Base-by-base conservation (phyloP, 2,888 invertebrate genomes). In the Mythimna ferrago region DNA sequence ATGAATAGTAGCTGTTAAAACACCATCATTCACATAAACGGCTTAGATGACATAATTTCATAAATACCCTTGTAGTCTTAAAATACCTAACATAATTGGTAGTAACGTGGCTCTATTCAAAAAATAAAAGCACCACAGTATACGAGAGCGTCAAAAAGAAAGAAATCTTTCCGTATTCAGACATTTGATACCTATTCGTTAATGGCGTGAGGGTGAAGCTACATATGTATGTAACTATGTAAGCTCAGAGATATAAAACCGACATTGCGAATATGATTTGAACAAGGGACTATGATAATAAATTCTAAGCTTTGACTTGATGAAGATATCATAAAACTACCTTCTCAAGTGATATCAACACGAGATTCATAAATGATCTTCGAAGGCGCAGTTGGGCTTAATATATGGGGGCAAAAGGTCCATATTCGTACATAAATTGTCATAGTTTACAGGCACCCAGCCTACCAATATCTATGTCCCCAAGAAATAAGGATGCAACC, bases 401-500 rank as follows among this genome's bases (percentile, higher is more conserved):
- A 78, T 64, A 74, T 73, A 78, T 80, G 68, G 48, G 48, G 57
- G 66, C 60, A 61, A 73, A 70, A 61, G 69, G 51, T 61, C 19
- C 44, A 76, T 51, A 66, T 66, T 63, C n/a, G 57, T 63, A 54
- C 66, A 73, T 83, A 69, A 74, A 72, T 65, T 80, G 51, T 60
- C 63, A 68, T 58, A 75, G 66, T 83, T 80, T 72, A 69, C 70
- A 65, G 56, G 7, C n/a, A 2, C 35, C 44, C 58, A 21, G 69
- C 54, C 60, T 35, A 54, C 60, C 53, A 41, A 68, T 81, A 81
- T 81, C 44, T 69, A 61, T 64, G 76, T 73, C 21, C 19, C 69
- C 32, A 57, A 79, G 71, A 80, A 82, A 82, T 71, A 71, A 62
- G 71, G 65, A 64, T 75, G 80, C 77, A 80, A 56, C 74, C 70